Base-by-base conservation (phyloP, 2,888 invertebrate genomes). In the Myopa testacea region DNA sequence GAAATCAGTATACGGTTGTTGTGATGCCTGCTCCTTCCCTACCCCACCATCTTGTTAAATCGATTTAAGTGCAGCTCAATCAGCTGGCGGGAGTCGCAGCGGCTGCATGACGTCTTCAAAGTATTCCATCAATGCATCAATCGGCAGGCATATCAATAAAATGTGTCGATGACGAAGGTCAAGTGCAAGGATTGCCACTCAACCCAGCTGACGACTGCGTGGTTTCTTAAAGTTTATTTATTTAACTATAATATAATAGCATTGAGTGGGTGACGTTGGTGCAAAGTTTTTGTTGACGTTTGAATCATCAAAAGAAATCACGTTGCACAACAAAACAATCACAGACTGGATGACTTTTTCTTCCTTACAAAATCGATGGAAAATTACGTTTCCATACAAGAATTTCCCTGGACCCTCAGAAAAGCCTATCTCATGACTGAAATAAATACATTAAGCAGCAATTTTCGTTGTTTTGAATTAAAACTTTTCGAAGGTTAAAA, bases 101-200 rank as follows among this genome's bases (percentile, higher is more conserved):
- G 10, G 14, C 50, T 10, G 37, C 37, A 60, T 62, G 72, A 62
- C 72, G 60, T 40, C 55, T 40, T 38, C n/a, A 6, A 40, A 72
- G 58, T 60, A 40, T 72, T 72, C 60, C 72, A 60, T 58, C 62
- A 60, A 16, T 37, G 19, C 37, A 3, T 8, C n/a, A 50, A 6
- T 8, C 37, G 55, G 40, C 40, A 7, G 52, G 38, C 65, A 65
- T 52, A 45, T 52, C 74, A 74, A 74, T 74, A 63, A 74, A 74
- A 63, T 65, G 50, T 50, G 55, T 70, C 55, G 37, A 26, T 45
- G 19, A 38, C 40, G 40, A 75, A 75, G 75, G 75, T 69, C 75
- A 75, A 75, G 75, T 60, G 5, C 68, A 75, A 75, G 67, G 55
- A 74, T 12, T 52, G 65, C 58, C 67, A n/a, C 8, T 10, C 26